These are phyloP conservation scores for Sphinx pinastri DNA, from an alignment of 2,888 invertebrate genomes.

Conservation along the genomic window DNA sequence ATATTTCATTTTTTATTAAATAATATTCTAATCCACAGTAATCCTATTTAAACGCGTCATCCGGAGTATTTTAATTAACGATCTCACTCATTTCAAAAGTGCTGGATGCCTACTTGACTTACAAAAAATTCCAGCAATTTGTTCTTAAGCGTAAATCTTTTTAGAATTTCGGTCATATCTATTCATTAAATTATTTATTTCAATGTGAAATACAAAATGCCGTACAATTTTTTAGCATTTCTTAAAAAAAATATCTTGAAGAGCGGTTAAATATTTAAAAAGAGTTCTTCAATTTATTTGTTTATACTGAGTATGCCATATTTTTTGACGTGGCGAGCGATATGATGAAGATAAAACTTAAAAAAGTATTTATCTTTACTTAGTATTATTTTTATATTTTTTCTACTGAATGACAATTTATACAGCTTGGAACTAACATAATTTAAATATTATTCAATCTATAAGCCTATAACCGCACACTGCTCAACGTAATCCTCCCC, in stretches of 20 bases:
- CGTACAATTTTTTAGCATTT: neutral
- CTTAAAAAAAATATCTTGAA: neutral
- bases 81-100: neutral
- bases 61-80: conserved; percentile 2
- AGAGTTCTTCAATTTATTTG: neutral
- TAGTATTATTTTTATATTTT: too few species aligned
- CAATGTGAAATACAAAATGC: neutral
- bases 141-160: neutral
- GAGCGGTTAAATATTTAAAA: neutral
- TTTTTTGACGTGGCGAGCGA: too few species aligned
- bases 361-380: too few species aligned
- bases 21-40: neutral
- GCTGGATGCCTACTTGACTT: neutral
- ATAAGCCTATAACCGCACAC: too few species aligned
- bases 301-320: too few species aligned
- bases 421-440: too few species aligned
- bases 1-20: neutral
- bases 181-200: neutral
- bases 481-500: too few species aligned
- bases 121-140: too few species aligned
- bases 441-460: too few species aligned
- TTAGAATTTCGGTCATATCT: neutral
- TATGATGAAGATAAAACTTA: too few species aligned
- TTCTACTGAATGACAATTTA: too few species aligned
- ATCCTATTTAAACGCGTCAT: neutral